phyloP scores from a whole-genome alignment of 1,140 invertebrate genomes.

The Cyclina sinensis region DNA sequence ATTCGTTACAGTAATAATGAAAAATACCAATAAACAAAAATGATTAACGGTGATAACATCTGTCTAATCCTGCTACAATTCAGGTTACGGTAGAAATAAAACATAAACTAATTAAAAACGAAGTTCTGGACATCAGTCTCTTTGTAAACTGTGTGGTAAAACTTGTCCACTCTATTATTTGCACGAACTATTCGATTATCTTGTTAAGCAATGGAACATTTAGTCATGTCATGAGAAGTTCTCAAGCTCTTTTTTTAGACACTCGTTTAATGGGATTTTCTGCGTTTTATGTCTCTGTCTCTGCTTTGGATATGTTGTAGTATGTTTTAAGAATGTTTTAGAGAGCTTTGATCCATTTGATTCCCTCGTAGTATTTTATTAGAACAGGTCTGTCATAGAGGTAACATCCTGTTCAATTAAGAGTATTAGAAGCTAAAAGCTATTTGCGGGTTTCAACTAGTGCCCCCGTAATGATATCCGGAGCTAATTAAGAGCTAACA shows the following conservation, averaged over 20 bases:
- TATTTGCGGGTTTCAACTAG: slow-evolving; percentile 3
- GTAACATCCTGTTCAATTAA: slow-evolving; percentile 31
- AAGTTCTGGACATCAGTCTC: too few relatives aligned
- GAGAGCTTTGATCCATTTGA: slow-evolving; percentile 19
- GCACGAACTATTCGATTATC: too few relatives aligned
- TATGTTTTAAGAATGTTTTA: slow-evolving; percentile 25
- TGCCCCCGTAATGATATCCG: background rate
- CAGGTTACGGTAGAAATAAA: too few relatives aligned
- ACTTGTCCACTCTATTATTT: too few relatives aligned
- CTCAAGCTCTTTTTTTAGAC: background rate
- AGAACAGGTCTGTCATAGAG: background rate
- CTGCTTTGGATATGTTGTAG: background rate
- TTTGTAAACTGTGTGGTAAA: too few relatives aligned
- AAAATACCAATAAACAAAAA: too few relatives aligned
- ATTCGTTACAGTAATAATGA: too few relatives aligned
- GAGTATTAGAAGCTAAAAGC: slow-evolving; percentile 30
- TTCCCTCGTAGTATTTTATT: background rate
- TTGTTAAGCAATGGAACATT: too few relatives aligned
- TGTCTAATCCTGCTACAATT: too few relatives aligned
- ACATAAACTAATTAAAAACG: too few relatives aligned
- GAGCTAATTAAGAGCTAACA: slow-evolving; percentile 1
- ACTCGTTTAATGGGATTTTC: background rate
- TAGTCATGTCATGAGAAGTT: background rate
- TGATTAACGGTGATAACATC: too few relatives aligned
- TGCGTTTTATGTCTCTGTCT: background rate